Conservation (phyloP, 2,113 vertebrate genomes). For the Podarcis muralis region DNA sequence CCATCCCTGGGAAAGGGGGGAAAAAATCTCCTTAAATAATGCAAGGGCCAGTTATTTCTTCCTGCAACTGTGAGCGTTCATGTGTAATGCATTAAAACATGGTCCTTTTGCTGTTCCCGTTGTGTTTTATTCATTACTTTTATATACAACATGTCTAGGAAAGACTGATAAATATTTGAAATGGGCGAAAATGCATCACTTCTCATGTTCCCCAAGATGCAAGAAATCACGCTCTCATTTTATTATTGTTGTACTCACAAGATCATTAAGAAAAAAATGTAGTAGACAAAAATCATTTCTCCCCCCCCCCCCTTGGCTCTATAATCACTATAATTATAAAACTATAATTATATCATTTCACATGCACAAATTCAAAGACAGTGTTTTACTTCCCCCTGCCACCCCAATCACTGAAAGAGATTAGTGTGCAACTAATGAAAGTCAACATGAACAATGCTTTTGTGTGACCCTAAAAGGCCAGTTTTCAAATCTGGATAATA, state of each 20-base stretch:
- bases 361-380: conserved; percentile 13
- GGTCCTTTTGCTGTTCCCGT: conserved; percentile 56
- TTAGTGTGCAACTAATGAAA: conserved; percentile 52
- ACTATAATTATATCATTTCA: conserved; percentile 44
- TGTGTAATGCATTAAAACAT: conserved; percentile 60
- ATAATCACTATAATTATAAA: conserved; percentile 43
- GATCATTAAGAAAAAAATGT: conserved; percentile 18
- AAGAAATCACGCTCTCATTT: conserved; percentile 25
- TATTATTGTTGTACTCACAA: conserved; percentile 16
- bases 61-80: conserved; percentile 63
- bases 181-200: conserved; percentile 55
- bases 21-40: conserved; percentile 67
- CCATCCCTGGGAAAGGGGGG: conserved; percentile 55
- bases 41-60: conserved; percentile 61
- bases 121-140: conserved; percentile 71
- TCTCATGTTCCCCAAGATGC: conserved; percentile 46
- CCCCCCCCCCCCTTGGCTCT: conserved; percentile 15
- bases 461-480: conserved; percentile 6
- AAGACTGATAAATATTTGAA: conserved; percentile 75
- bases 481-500: conserved; percentile 32
- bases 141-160: conserved; percentile 58
- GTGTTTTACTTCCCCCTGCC: conserved; percentile 20
- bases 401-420: conserved; percentile 28
- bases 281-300: neutral
- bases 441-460: conserved; percentile 44